These are phyloP conservation scores for Dioctria rufipes DNA, from an alignment of 2,888 invertebrate genomes.

Conservation along the genomic window DNA sequence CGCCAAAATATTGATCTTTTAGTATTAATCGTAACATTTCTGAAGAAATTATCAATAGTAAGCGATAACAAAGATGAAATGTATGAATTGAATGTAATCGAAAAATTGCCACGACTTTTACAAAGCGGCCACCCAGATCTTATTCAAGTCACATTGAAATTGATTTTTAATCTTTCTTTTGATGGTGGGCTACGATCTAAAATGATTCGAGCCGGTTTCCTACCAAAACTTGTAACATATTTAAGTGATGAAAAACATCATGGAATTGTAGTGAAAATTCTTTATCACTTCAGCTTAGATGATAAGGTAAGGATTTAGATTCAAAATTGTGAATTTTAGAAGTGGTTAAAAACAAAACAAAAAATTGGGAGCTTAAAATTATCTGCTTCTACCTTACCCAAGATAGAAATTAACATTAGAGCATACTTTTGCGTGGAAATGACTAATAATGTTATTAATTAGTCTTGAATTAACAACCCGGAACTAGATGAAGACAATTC, in stretches of 20 bases:
- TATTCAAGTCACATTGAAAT: conserved; percentile 84
- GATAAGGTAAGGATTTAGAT: conserved; percentile 73
- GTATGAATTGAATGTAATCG: conserved; percentile 84
- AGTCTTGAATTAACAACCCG: too few relatives aligned
- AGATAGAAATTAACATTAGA: too few relatives aligned
- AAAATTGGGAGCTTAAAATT: too few relatives aligned
- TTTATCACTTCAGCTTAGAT: conserved; percentile 96
- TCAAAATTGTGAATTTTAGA: too few relatives aligned
- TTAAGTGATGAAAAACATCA: conserved; percentile 89
- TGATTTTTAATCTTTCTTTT: conserved; percentile 96
- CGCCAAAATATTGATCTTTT: conserved; percentile 91
- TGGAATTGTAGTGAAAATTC: conserved; percentile 82
- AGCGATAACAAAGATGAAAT: conserved; percentile 95
- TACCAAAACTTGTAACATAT: conserved; percentile 91
- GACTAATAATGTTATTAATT: too few relatives aligned
- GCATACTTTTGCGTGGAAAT: too few relatives aligned
- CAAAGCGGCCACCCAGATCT: conserved; percentile 75
- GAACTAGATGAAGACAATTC: too few relatives aligned
- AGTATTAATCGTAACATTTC: conserved; percentile 91
- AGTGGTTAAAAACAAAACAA: too few relatives aligned
- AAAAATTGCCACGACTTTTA: conserved; percentile 87
- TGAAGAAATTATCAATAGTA: conserved; percentile 95
- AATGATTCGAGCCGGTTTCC: conserved; percentile 90
- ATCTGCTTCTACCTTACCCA: too few relatives aligned
- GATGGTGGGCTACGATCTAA: conserved; percentile 88